These are phyloP conservation scores for Nebria brevicollis DNA, from an alignment of 2,888 invertebrate genomes.

Conservation along the genomic window DNA sequence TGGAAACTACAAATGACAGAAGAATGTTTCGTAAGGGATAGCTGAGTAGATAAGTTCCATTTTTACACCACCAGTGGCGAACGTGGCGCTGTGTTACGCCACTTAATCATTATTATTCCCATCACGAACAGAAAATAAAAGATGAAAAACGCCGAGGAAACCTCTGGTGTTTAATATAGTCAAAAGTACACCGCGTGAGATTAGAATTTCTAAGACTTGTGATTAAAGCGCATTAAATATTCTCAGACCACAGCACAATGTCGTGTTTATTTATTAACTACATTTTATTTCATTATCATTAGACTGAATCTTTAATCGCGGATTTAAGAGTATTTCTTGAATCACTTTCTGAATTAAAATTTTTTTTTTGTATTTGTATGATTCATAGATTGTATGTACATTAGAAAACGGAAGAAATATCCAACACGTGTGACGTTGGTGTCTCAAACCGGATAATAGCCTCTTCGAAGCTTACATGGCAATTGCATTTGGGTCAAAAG, in stretches of 20 bases:
- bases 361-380: not conserved
- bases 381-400: not conserved
- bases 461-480: constrained; percentile 56
- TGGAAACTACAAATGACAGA: constrained; percentile 17
- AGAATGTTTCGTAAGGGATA: constrained; percentile 2
- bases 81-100: constrained; percentile 19
- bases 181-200: constrained; percentile 1
- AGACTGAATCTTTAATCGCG: not conserved
- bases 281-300: not conserved
- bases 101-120: constrained; percentile 44
- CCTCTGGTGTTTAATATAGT: constrained; percentile 32
- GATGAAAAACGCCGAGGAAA: constrained; percentile 31
- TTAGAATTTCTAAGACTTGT: constrained; percentile 32
- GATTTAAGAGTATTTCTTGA: too few relatives aligned
- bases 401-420: not conserved
- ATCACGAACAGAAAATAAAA: constrained; percentile 36
- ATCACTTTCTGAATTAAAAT: too few relatives aligned
- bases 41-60: constrained; percentile 28
- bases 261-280: constrained; percentile 35
- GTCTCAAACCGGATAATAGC: constrained; percentile 51
- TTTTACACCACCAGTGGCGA: constrained; percentile 17
- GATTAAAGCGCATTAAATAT: constrained; percentile 35
- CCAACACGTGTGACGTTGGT: not conserved
- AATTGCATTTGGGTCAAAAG: constrained; percentile 60
- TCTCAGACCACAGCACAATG: not conserved